Base-by-base conservation (phyloP, 2,113 vertebrate species). In the Rhinolophus ferrumequinum region DNA sequence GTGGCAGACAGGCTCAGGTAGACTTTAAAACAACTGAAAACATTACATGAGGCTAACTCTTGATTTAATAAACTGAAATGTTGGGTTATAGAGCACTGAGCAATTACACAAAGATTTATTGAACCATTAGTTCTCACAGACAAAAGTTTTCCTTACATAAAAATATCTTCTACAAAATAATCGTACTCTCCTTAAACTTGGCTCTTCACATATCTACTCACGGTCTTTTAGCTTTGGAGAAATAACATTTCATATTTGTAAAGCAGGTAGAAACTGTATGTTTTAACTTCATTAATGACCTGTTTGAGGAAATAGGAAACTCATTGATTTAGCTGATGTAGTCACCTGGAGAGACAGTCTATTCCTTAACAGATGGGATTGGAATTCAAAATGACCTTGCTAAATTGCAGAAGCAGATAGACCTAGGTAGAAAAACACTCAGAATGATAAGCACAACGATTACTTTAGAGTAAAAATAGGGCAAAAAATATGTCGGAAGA, bases 361-460 rank as follows among this genome's bases (percentile, higher is more conserved):
- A 73, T 14, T 84, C 18, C 58, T 50, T 92, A 94, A 75, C 58
- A 92, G 76, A 85, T 82, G 44, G 73, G 35, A 56, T 19, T 93
- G 52, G 58, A 95, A 96, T 96, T 95, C 93, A 94, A 89, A 97
- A 89, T 91, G 85, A 96, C 81, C 56, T 96, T 93, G 60, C 16
- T 80, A 87, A 87, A 15, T 56, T 82, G 6, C 38, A 73, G 50
- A 94, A 41, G 41, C 22, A 52, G 44, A 60, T 3, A 96, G 35
- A 86, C 52, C 5, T 1, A 3, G 28, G 24, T 14, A 83, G 44
- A 93, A 97, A 93, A 70, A 83, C 41, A 58, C 16, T 79, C 58
- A 90, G 76, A 70, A 88, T 64, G 77, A 75, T 76, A 80, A 96
- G 88, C 38, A 93, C 21, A 83, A 35, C 56, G 84, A 95, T 90